Base-by-base conservation (phyloP, 2,797 vertebrate genomes). In the Pelobates cultripes region DNA sequence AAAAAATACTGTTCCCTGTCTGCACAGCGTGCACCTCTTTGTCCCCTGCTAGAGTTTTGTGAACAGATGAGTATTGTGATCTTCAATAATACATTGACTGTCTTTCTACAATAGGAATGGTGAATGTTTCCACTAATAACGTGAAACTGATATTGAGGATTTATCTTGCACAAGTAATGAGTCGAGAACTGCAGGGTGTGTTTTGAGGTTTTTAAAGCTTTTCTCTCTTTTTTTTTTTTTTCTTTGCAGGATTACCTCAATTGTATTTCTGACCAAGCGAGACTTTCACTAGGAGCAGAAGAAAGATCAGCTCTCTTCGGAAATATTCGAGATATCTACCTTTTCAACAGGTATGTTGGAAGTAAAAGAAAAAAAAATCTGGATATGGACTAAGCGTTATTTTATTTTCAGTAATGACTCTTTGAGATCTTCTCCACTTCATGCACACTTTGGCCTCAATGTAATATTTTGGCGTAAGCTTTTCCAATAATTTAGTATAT, bases 271-370 rank as follows among this genome's bases (percentile, higher is more conserved):
- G 96, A 97, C 87, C 97, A 98, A 88, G 93, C 92, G 45, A 94
- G 94, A 44, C 93, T 97, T 78, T 92, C 94, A 69, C 86, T 99
- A 88, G 97, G 93, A 83, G 87, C 92, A 0, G 97, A 99, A 85
- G 97, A 99, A 83, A 94, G 94, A 88, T 94, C 92, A 12, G 96
- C 96, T 72, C 93, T 99, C 47, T 99, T 99, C 85, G 98, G 97
- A 88, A 99, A 99, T 91, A 99, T 99, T 89, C 87, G 86, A 77
- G 97, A 99, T 86, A 99, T 99, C 91, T 98, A 97, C 89, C 91
- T 79, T 89, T 99, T 99, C 85, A 99, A 99, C 89, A 97, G 97
- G 97, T 98, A 91, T 89, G 89, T 82, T 64, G 13, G 73, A 81
- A 28, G 28, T 28, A 28, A 28, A 28, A 28, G 28, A 28, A 28